phyloP scores from a whole-genome alignment of 1,140 invertebrate genomes.

The Dufourea novaeangliae region DNA sequence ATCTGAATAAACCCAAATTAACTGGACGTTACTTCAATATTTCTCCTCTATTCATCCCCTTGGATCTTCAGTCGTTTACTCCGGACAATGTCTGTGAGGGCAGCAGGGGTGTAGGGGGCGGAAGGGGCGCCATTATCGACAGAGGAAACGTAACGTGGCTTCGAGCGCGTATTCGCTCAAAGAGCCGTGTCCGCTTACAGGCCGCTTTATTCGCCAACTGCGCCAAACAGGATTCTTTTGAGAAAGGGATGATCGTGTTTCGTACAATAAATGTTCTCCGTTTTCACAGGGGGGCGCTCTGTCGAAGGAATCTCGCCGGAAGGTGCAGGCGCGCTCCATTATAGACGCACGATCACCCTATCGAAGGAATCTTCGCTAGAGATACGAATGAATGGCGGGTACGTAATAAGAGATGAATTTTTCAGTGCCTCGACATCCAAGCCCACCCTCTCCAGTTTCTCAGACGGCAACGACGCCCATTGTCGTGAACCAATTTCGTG shows the following conservation, averaged over 20 bases:
- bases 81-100: not conserved
- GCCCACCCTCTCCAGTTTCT: not conserved
- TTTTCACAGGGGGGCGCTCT: slow-evolving; percentile 35
- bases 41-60: not conserved
- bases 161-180: slow-evolving; percentile 27
- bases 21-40: not conserved
- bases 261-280: slow-evolving; percentile 59
- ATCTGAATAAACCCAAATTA: not conserved
- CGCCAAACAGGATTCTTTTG: slow-evolving; percentile 46
- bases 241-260: slow-evolving; percentile 49
- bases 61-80: not conserved
- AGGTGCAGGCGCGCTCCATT: slow-evolving; percentile 34
- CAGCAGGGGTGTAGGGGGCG: not conserved
- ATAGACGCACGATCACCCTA: slow-evolving; percentile 40
- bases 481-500: slow-evolving; percentile 5
- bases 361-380: slow-evolving; percentile 13
- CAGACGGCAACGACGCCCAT: not conserved
- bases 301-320: slow-evolving; percentile 18
- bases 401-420: slow-evolving; percentile 51
- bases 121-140: slow-evolving; percentile 13
- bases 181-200: slow-evolving; percentile 27
- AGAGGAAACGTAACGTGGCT: not conserved
- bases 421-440: not conserved
- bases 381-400: slow-evolving; percentile 30
- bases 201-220: slow-evolving; percentile 40